These are phyloP conservation scores for Bombyx mori DNA, from an alignment of 1,140 invertebrate genomes.

Conservation along the genomic window ASM3026992v2 NC_085117.1:3522501-3523000, in stretches of 20 bases:
- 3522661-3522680: constrained; percentile 37
- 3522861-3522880: neutral
- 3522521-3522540: too few relatives aligned
- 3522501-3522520: too few relatives aligned
- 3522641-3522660: constrained; percentile 30
- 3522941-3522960: too few relatives aligned
- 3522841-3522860: neutral
- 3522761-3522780: constrained; percentile 70
- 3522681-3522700: constrained; percentile 55
- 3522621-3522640: constrained; percentile 38
- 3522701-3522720: constrained; percentile 22
- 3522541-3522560: too few relatives aligned
- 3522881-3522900: too few relatives aligned
- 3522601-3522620: constrained; percentile 56
- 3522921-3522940: too few relatives aligned
- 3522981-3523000: too few relatives aligned
- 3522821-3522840: neutral
- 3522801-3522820: neutral
- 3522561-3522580: constrained; percentile 36
- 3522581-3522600: constrained; percentile 41
- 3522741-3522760: constrained; percentile 72
- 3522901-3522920: too few relatives aligned
- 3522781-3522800: neutral
- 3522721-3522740: constrained; percentile 38
- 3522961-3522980: too few relatives aligned